Conservation (phyloP, 2,888 invertebrate species). For the Amiota communis region DNA sequence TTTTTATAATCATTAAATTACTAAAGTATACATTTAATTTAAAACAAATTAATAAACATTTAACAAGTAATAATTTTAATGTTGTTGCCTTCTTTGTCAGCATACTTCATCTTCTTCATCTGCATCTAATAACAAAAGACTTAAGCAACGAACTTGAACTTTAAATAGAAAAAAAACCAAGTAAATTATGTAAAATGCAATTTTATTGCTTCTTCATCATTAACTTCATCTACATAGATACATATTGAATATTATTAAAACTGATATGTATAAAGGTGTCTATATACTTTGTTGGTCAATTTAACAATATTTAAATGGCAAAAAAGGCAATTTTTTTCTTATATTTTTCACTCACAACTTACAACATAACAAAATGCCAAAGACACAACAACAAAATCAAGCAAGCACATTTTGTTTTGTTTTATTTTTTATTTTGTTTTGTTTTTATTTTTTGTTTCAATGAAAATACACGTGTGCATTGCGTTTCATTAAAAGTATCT, state of each 20-base stretch:
- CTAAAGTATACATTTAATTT: background rate
- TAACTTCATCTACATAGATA: too few relatives aligned
- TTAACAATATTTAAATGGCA: constrained; percentile 20
- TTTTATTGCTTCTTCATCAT: background rate
- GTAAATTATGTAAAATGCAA: constrained; percentile 19
- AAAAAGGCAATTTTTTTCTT: background rate
- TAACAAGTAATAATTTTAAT: background rate
- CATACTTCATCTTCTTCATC: too few relatives aligned
- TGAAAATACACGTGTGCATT: background rate
- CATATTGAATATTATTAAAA: background rate
- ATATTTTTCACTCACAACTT: background rate
- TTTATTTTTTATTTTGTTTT: too few relatives aligned
- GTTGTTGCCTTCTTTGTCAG: too few relatives aligned
- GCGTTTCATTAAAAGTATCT: background rate
- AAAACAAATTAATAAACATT: constrained; percentile 19
- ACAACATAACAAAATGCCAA: constrained; percentile 13
- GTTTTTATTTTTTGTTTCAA: too few relatives aligned
- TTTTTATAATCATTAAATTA: background rate
- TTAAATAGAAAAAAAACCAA: constrained; percentile 16
- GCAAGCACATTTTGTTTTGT: too few relatives aligned
- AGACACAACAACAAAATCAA: background rate
- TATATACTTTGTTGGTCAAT: constrained; percentile 10
- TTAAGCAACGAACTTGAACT: constrained; percentile 61
- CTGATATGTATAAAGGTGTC: background rate
- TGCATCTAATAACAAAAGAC: constrained; percentile 38